Evolutionary conservation across 2,113 vertebrate genomes (phyloP).

Genomic region (Sylvilagus bachmani): DNA sequence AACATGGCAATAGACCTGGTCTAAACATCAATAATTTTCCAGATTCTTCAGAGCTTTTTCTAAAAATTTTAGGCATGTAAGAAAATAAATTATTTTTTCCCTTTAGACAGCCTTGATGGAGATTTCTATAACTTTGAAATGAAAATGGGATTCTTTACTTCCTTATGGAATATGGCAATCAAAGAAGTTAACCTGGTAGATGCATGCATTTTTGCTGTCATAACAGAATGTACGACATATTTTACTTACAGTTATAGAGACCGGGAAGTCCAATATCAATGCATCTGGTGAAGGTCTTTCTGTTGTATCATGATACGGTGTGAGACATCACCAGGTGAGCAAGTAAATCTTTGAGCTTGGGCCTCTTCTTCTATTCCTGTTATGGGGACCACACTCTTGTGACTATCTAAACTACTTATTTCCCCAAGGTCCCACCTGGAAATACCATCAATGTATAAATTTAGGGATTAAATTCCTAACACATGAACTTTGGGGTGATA

Average conservation of each 20-base stretch:
- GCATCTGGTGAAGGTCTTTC: background rate
- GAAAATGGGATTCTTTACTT: background rate
- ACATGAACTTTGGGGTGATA: background rate
- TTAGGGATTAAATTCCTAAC: background rate
- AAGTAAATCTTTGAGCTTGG: too few relatives aligned
- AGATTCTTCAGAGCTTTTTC: background rate
- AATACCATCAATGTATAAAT: background rate
- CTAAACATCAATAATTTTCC: background rate
- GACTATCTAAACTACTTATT: background rate
- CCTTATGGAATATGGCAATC: background rate
- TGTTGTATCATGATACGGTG: background rate
- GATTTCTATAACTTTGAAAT: background rate
- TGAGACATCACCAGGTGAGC: background rate
- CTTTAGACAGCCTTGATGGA: background rate
- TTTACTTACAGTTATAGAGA: background rate
- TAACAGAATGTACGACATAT: background rate
- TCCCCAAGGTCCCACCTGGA: background rate
- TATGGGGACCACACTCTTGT: background rate
- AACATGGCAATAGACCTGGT: background rate
- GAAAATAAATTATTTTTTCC: background rate
- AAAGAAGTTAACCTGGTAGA: background rate
- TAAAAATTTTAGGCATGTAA: background rate
- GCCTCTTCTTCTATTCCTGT: background rate
- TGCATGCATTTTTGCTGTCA: background rate
- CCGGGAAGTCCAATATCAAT: background rate